Conservation (phyloP, 2,797 vertebrate genomes). For the Poecilia picta region DNA sequence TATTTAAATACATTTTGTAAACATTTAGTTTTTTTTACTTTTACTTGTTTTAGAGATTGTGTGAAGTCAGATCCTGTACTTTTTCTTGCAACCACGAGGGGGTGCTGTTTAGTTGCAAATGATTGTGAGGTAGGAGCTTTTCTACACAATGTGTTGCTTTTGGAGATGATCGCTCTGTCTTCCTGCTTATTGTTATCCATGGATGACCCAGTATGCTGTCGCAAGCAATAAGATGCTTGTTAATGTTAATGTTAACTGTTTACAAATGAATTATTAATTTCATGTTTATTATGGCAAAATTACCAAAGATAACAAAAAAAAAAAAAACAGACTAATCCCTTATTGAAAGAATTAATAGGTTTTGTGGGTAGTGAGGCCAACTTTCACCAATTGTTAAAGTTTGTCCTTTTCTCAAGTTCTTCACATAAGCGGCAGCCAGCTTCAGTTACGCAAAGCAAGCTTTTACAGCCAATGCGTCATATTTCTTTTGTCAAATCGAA, state of each 20-base stretch:
- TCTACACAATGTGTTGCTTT: neutral
- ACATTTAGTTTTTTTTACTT: neutral
- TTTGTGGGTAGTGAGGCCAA: conserved; percentile 47
- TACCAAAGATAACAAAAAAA: conserved; percentile 6
- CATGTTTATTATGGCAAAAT: neutral
- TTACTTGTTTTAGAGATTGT: neutral
- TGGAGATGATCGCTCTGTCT: neutral
- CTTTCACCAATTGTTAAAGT: conserved; percentile 51
- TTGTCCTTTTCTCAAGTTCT: conserved; percentile 52
- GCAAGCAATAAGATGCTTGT: conserved; percentile 2
- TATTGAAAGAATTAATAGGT: conserved; percentile 70
- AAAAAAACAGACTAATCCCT: conserved; percentile 23
- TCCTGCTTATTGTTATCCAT: neutral
- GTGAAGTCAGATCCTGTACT: conserved; percentile 17
- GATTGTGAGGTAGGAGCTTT: neutral
- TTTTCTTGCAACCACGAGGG: conserved; percentile 64
- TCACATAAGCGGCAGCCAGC: conserved; percentile 66
- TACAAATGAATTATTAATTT: neutral
- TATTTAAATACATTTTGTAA: neutral
- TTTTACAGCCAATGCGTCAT: conserved; percentile 63
- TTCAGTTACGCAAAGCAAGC: conserved; percentile 63
- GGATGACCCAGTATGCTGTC: neutral
- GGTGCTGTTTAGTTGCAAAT: conserved; percentile 64
- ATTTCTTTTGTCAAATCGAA: conserved; percentile 55
- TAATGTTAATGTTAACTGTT: neutral